These are phyloP conservation scores for Proisotoma minuta DNA, from an alignment of 2,888 invertebrate species.

Conservation along the genomic window DNA sequence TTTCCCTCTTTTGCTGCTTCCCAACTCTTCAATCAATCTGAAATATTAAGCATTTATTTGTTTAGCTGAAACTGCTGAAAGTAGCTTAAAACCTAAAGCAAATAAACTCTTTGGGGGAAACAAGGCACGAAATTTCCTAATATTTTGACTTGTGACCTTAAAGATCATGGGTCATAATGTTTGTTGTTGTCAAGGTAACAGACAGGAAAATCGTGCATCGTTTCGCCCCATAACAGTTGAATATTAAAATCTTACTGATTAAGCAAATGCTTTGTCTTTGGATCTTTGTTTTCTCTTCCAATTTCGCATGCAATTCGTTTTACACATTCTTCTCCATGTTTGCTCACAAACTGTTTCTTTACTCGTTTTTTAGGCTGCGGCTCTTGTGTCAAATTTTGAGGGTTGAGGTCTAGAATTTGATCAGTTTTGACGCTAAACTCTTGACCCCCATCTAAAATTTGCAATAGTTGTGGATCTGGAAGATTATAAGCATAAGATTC, in stretches of 20 bases:
- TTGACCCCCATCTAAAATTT: not conserved
- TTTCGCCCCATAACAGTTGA: too few species aligned
- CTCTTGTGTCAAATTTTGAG: too few species aligned
- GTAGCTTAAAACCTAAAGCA: too few species aligned
- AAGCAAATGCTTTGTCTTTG: not conserved
- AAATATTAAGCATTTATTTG: too few species aligned
- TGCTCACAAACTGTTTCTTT: not conserved
- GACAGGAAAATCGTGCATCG: too few species aligned
- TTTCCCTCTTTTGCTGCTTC: not conserved
- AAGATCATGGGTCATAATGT: too few species aligned
- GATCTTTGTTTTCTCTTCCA: not conserved
- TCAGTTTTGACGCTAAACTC: not conserved
- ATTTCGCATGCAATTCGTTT: conserved; percentile 2
- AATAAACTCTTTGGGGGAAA: too few species aligned
- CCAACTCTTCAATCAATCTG: conserved; percentile 6
- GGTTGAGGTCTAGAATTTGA: not conserved
- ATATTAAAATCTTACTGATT: conserved; percentile 1
- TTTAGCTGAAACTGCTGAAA: too few species aligned
- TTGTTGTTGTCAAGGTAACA: too few species aligned
- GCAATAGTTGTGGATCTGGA: not conserved
- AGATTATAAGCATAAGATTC: not conserved
- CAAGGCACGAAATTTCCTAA: too few species aligned
- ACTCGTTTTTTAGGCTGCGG: not conserved
- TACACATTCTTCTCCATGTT: not conserved
- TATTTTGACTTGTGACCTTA: too few species aligned